Evolutionary conservation across 2,113 vertebrate genomes (phyloP).

Genomic region (Sapajus apella): DNA sequence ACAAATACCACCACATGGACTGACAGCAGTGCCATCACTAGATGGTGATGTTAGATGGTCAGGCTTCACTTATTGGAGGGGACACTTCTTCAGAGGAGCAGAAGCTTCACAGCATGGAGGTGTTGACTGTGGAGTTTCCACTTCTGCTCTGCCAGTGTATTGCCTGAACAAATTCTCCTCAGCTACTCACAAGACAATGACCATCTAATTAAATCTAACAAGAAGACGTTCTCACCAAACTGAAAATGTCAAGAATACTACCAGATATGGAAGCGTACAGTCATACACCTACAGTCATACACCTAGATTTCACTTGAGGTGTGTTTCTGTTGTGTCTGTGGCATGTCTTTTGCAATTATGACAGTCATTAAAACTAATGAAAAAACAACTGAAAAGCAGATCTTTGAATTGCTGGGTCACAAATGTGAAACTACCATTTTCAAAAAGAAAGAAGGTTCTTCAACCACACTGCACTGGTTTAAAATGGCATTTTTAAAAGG

Average conservation of each 20-base stretch:
- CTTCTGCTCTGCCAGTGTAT: too few relatives aligned
- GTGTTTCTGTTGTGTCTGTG: neutral
- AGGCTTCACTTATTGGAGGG: rapidly evolving
- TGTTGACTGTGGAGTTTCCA: rapidly evolving
- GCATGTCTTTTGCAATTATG: neutral
- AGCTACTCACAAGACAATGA: neutral
- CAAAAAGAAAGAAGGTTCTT: neutral
- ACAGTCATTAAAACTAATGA: neutral
- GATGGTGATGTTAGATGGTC: too few relatives aligned
- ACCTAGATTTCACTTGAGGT: neutral
- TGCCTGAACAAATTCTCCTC: neutral
- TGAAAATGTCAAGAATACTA: neutral
- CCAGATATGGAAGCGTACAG: too few relatives aligned
- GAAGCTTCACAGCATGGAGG: neutral
- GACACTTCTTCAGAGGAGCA: neutral
- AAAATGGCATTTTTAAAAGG: neutral
- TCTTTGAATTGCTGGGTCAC: neutral
- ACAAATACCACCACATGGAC: neutral
- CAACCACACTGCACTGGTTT: neutral
- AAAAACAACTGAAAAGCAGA: neutral
- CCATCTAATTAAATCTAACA: neutral
- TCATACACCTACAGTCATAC: neutral
- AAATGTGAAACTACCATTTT: neutral
- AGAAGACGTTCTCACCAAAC: neutral
- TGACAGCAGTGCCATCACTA: neutral